phyloP scores from a whole-genome alignment of 2,113 vertebrate genomes.

The Sialia sialis region DNA sequence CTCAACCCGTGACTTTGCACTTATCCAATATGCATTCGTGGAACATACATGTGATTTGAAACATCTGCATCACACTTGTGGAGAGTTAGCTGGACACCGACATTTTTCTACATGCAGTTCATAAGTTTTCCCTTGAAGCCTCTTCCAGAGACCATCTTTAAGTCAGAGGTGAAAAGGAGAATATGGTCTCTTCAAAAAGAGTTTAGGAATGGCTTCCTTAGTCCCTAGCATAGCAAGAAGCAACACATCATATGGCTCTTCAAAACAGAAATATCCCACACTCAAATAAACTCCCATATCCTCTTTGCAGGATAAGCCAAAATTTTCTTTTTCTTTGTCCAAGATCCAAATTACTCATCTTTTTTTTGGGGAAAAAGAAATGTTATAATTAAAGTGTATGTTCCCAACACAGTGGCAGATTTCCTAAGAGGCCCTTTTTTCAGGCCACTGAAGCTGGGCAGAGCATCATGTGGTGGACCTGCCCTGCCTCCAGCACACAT shows the following conservation, averaged over 20 bases:
- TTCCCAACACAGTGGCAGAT: not conserved
- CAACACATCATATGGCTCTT: not conserved
- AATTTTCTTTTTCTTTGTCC: not conserved
- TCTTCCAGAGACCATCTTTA: not conserved
- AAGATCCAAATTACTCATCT: not conserved
- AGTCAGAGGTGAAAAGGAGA: not conserved
- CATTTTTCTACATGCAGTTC: not conserved
- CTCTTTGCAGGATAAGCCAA: not conserved
- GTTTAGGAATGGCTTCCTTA: not conserved
- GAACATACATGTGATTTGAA: not conserved
- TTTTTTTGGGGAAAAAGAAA: not conserved
- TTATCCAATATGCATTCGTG: not conserved
- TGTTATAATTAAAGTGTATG: not conserved
- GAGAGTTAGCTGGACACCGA: not conserved
- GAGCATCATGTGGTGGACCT: not conserved
- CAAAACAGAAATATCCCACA: not conserved
- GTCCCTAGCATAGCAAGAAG: not conserved
- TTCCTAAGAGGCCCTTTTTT: not conserved
- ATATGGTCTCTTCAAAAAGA: not conserved
- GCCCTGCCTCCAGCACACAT: not conserved
- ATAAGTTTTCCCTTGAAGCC: not conserved
- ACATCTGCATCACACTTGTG: slow-evolving; percentile 26
- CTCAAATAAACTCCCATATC: not conserved
- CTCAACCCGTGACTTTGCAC: not conserved
- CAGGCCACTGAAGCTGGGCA: not conserved